Conservation (phyloP, 2,888 invertebrate genomes). For the Parnassius apollo region DNA sequence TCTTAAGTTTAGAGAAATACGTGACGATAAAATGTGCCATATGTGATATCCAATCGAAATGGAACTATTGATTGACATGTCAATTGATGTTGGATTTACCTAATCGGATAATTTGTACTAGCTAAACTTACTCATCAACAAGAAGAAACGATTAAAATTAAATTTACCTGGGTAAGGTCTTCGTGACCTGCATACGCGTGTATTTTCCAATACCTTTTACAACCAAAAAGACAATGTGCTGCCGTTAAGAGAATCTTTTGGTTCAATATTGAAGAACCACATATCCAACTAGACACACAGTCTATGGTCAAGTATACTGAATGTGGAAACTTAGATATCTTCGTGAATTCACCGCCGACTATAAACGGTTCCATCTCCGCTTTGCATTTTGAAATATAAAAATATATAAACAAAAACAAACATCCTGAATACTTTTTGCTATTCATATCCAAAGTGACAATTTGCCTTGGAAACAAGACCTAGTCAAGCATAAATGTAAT, state of each 20-base stretch:
- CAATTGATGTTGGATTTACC: too few species aligned
- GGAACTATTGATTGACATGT: too few species aligned
- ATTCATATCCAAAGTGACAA: not conserved
- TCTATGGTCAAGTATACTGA: slow-evolving; percentile 35
- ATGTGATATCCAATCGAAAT: too few species aligned
- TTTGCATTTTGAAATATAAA: slow-evolving; percentile 1
- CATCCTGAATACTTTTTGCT: not conserved
- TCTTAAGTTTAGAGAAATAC: too few species aligned
- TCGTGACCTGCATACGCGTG: slow-evolving; percentile 34
- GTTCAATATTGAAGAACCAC: slow-evolving; percentile 45
- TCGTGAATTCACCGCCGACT: slow-evolving; percentile 30
- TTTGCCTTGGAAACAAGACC: too few species aligned
- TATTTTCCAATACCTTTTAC: slow-evolving; percentile 19
- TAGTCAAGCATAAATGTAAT: too few species aligned
- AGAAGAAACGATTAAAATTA: not conserved
- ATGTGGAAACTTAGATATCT: slow-evolving; percentile 38
- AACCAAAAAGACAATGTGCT: slow-evolving; percentile 42
- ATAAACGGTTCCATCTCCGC: slow-evolving; percentile 31
- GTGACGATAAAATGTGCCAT: too few species aligned
- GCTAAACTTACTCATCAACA: too few species aligned
- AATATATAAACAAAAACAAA: slow-evolving; percentile 4
- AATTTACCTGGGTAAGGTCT: slow-evolving; percentile 33
- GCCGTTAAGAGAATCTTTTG: slow-evolving; percentile 43
- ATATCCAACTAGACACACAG: slow-evolving; percentile 27
- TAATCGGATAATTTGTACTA: too few species aligned